Evolutionary conservation across 2,113 vertebrate species (phyloP).

Genomic region (Caranx melampygus): DNA sequence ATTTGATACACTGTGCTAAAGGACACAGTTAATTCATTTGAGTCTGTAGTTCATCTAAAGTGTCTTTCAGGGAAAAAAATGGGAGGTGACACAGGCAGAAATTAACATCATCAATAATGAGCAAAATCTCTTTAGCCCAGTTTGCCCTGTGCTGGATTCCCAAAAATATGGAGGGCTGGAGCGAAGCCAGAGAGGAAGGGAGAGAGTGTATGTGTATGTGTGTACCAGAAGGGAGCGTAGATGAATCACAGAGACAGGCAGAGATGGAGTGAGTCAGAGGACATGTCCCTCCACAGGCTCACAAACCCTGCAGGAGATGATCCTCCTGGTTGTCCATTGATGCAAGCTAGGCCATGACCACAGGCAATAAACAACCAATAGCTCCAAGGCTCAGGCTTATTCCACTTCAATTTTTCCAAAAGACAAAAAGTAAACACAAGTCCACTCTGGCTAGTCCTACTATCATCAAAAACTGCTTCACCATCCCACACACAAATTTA

Average conservation of each 20-base stretch:
- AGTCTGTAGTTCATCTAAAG: conserved; percentile 21
- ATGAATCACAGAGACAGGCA: conserved; percentile 62
- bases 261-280: conserved; percentile 66
- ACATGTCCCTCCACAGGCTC: conserved; percentile 53
- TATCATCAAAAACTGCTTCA: conserved; percentile 3
- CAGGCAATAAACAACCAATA: conserved; percentile 33
- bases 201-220: conserved; percentile 20
- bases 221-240: conserved; percentile 32
- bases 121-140: conserved; percentile 28
- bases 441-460: background rate
- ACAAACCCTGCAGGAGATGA: conserved; percentile 40
- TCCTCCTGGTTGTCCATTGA: conserved; percentile 51
- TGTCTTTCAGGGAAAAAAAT: background rate
- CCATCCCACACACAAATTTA: background rate
- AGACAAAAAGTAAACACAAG: conserved; percentile 16
- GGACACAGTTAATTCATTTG: background rate
- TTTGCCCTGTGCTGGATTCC: conserved; percentile 36
- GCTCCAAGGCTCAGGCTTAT: conserved; percentile 1
- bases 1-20: conserved; percentile 3
- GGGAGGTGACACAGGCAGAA: background rate
- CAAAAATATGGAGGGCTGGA: conserved; percentile 36
- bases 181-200: conserved; percentile 13
- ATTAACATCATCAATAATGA: conserved; percentile 35
- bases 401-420: conserved; percentile 12
- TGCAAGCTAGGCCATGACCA: conserved; percentile 38